Conservation (phyloP, 2,888 invertebrate species). For the Agrochola lota region DNA sequence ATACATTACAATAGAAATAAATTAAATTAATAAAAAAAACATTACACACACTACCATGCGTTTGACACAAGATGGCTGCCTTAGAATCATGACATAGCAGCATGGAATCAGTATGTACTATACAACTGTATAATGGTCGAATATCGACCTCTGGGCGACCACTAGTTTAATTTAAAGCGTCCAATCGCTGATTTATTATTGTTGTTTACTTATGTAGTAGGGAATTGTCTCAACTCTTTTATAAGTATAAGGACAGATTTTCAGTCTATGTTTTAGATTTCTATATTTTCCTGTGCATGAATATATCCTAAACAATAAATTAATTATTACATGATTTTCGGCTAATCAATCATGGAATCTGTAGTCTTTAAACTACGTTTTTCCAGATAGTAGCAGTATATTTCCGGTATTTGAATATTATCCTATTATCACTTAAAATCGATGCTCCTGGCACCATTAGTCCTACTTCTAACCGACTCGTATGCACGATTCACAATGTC, state of each 20-base stretch:
- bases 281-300: background rate
- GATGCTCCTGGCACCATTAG: background rate
- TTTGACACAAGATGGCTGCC: too few species aligned
- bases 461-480: conserved; percentile 16
- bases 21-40: too few species aligned
- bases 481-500: conserved; percentile 38
- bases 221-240: background rate
- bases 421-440: conserved; percentile 7
- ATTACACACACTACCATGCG: too few species aligned
- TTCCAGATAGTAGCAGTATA: background rate
- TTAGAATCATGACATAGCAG: too few species aligned
- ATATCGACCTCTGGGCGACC: too few species aligned
- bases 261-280: background rate
- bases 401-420: too few species aligned
- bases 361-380: background rate
- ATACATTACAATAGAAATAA: too few species aligned
- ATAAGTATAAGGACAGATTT: too few species aligned
- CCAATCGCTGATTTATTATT: background rate
- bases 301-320: background rate
- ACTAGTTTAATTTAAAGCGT: background rate
- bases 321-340: background rate
- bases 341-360: background rate
- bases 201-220: background rate
- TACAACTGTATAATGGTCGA: too few species aligned
- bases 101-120: too few species aligned